Percentiles rank a stretch among this genome's conserved stretches.
These are phyloP conservation scores for Cepaea hortensis DNA, from an alignment of 2,888 invertebrate genomes.

Conservation along the genomic window DNA sequence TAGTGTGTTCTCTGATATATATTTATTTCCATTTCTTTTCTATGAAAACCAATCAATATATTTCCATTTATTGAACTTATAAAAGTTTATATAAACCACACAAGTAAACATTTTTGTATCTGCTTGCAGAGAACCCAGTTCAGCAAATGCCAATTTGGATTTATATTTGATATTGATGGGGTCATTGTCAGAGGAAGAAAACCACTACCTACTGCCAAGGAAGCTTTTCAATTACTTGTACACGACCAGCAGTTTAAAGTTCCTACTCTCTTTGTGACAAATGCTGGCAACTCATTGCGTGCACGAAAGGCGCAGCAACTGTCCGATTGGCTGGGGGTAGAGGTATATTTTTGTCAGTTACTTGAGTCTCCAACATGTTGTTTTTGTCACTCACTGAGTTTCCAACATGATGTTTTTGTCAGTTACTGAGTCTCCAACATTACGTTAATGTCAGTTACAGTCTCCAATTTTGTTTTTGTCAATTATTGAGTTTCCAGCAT, in stretches of 20 bases:
- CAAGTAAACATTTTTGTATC: neutral
- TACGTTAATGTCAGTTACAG: no score
- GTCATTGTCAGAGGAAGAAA: conserved; percentile 81
- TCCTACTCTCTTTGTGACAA: conserved; percentile 82
- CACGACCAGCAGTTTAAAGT: conserved; percentile 80
- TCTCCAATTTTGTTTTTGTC: no score
- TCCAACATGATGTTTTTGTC: no score
- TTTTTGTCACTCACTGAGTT: no score
- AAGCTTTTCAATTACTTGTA: conserved; percentile 80
- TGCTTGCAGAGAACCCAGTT: conserved; percentile 37
- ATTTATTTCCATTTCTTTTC: no score
- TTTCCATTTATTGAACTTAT: no score
- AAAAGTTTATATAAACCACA: neutral
- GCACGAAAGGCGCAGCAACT: conserved; percentile 81
- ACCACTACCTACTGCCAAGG: conserved; percentile 80
- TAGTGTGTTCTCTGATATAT: no score
- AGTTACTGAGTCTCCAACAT: no score
- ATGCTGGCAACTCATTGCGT: conserved; percentile 81
- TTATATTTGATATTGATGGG: conserved; percentile 84
- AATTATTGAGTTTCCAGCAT: no score
- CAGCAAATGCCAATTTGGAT: conserved; percentile 78
- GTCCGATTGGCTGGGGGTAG: conserved; percentile 80
- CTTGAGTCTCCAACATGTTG: no score
- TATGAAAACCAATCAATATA: no score
- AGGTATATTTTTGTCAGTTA: conserved; percentile 73